Evolutionary conservation across 2,888 invertebrate species (phyloP).

Genomic region (Bedellia somnulentella): DNA sequence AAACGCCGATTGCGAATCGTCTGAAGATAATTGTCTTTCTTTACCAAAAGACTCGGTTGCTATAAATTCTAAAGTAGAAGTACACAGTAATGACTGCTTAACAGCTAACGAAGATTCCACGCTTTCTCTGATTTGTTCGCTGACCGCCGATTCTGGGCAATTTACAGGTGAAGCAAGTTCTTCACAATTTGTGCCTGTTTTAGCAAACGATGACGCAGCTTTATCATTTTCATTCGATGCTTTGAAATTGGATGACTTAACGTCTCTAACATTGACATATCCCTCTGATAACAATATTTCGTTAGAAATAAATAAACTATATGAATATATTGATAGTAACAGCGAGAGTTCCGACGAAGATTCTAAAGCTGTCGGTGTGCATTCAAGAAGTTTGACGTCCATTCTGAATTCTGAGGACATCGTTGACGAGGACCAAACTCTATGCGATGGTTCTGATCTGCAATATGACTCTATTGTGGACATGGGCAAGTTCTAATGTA

Average conservation of each 20-base stretch:
- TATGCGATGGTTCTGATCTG: constrained; percentile 37
- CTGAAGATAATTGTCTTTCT: constrained; percentile 36
- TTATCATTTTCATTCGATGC: constrained; percentile 37
- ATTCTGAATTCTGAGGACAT: constrained; percentile 13
- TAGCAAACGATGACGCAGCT: constrained; percentile 35
- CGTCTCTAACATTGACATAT: constrained; percentile 11
- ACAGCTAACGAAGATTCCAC: constrained; percentile 1
- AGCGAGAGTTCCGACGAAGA: constrained; percentile 44
- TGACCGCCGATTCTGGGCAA: constrained; percentile 40
- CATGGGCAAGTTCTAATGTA: constrained; percentile 46
- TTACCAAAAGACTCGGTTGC: constrained; percentile 15
- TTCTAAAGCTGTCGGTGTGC: constrained; percentile 35
- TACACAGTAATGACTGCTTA: background rate
- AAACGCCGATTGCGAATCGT: constrained; percentile 39
- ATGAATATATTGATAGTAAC: constrained; percentile 39
- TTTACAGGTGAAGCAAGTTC: constrained; percentile 44
- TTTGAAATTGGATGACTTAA: constrained; percentile 26
- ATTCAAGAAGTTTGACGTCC: constrained; percentile 17
- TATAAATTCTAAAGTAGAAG: constrained; percentile 10
- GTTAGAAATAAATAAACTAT: constrained; percentile 16
- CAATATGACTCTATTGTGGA: constrained; percentile 57
- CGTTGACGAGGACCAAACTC: constrained; percentile 23
- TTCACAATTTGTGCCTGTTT: constrained; percentile 25
- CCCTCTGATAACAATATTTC: background rate
- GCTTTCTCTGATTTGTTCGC: constrained; percentile 30